phyloP scores from a whole-genome alignment of 2,888 invertebrate genomes.

The Lepidocyrtoides sp. region DNA sequence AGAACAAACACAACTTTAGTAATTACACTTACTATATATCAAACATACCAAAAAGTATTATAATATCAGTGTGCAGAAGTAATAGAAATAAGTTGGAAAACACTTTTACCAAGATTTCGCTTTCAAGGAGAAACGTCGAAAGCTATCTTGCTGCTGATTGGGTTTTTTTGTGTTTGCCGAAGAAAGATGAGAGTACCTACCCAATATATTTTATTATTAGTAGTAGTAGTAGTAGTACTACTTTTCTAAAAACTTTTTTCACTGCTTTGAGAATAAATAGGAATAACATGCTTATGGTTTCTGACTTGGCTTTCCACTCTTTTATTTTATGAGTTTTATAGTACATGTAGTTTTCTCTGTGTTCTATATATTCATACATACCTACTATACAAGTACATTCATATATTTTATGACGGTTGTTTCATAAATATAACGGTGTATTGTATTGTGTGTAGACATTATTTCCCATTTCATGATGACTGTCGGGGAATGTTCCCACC shows the following conservation, averaged over 20 bases:
- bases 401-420: not conserved
- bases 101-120: not conserved
- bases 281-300: constrained; percentile 60
- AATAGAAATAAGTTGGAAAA: not conserved
- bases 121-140: not conserved
- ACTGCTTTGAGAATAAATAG: not conserved
- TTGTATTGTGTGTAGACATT: not conserved
- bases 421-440: constrained; percentile 1
- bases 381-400: too few species aligned
- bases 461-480: not conserved
- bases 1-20: too few species aligned
- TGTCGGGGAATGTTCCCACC: constrained; percentile 42
- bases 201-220: too few species aligned
- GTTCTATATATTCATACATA: too few species aligned
- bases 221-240: not conserved
- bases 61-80: not conserved
- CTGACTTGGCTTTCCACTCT: constrained; percentile 47
- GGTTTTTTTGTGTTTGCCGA: not conserved
- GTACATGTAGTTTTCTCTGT: not conserved
- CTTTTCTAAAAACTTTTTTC: not conserved
- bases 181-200: constrained; percentile 42
- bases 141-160: not conserved
- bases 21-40: not conserved
- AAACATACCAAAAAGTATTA: not conserved
- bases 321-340: constrained; percentile 48